Percentiles rank a stretch among this genome's conserved stretches.
phyloP scores from a whole-genome alignment of 2,113 vertebrate species.

The Cyprinodon variegatus region DNA sequence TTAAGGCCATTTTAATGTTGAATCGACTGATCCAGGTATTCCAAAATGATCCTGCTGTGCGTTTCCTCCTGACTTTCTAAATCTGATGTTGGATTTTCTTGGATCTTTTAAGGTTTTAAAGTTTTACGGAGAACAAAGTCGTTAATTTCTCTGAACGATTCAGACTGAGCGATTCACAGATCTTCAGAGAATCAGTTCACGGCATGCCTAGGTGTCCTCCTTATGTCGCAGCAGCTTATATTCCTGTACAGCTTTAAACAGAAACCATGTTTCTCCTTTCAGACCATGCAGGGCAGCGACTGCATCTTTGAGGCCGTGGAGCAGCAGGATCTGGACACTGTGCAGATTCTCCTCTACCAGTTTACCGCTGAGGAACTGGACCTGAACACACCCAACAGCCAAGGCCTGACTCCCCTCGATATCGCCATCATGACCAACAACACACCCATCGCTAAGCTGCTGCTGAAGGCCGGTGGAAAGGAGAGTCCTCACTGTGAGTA shows the following conservation, averaged over 20 bases:
- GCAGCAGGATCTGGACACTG: constrained; percentile 93
- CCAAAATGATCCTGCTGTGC: neutral
- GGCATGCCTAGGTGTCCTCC: too few relatives aligned
- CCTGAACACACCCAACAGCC: constrained; percentile 92
- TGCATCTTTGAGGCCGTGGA: constrained; percentile 93
- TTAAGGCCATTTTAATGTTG: neutral
- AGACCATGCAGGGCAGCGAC: constrained; percentile 93
- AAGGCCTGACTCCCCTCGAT: constrained; percentile 92
- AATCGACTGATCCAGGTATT: neutral
- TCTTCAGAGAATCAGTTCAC: neutral
- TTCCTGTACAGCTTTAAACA: too few relatives aligned
- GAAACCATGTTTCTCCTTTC: neutral
- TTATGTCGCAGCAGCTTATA: too few relatives aligned
- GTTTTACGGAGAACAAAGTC: neutral
- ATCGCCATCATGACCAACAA: constrained; percentile 96
- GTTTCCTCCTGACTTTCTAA: neutral
- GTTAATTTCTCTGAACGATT: neutral
- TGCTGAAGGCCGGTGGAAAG: constrained; percentile 88
- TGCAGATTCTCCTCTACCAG: constrained; percentile 91
- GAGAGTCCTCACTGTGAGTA: constrained; percentile 96
- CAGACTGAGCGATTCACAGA: neutral
- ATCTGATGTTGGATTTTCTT: too few relatives aligned
- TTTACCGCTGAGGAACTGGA: constrained; percentile 91
- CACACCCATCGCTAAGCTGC: constrained; percentile 88
- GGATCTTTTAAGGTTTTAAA: neutral